Conservation (phyloP, 2,888 invertebrate species). For the Zelleria hepariella region DNA sequence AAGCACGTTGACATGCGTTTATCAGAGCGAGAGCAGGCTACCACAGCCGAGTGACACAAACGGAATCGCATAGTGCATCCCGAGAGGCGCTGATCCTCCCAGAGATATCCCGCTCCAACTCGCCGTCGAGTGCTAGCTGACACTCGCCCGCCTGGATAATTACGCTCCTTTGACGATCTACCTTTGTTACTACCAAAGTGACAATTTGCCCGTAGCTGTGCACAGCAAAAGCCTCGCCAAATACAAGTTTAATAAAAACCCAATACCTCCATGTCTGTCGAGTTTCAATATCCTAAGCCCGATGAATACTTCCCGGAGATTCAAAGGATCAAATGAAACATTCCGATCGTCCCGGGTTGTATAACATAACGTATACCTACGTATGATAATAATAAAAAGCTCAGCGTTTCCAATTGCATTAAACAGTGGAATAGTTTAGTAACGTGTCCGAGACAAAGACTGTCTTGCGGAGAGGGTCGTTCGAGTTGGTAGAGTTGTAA, state of each 20-base stretch:
- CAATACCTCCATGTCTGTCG: neutral
- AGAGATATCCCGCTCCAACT: conserved; percentile 61
- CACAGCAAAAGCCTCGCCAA: neutral
- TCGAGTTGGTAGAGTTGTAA: conserved; percentile 26
- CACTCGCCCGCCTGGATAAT: conserved; percentile 64
- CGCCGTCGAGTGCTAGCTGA: conserved; percentile 54
- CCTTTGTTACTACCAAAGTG: conserved; percentile 30
- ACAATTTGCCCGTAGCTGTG: neutral
- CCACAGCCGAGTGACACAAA: conserved; percentile 65
- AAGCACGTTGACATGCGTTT: conserved; percentile 65
- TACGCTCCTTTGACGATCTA: conserved; percentile 58
- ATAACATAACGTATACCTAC: neutral
- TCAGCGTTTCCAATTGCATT: conserved; percentile 3
- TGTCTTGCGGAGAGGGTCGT: conserved; percentile 15
- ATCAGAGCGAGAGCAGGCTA: conserved; percentile 56
- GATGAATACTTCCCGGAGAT: neutral
- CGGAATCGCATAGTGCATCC: conserved; percentile 68
- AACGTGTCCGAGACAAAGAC: conserved; percentile 23
- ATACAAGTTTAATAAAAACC: neutral
- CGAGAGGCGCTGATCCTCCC: conserved; percentile 65
- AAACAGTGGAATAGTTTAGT: conserved; percentile 18
- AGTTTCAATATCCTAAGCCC: neutral
- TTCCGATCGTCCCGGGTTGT: neutral
- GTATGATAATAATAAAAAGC: conserved; percentile 3
- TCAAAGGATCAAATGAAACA: neutral